These are phyloP conservation scores for Natator depressus DNA, from an alignment of 2,113 vertebrate genomes.

Conservation along the genomic window DNA sequence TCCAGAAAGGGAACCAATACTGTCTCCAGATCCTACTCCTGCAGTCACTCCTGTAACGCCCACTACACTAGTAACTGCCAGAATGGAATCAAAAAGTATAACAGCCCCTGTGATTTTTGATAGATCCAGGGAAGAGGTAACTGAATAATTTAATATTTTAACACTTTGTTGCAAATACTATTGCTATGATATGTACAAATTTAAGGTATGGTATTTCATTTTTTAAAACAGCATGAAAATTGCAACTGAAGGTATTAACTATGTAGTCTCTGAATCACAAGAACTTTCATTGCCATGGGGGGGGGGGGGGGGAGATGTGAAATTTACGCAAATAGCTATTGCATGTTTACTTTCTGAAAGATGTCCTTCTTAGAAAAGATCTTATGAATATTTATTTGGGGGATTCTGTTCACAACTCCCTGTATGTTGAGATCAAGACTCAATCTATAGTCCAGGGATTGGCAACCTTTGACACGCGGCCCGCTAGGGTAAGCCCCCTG, in stretches of 20 bases:
- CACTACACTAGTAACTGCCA: constrained; percentile 85
- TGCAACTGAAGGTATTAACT: background rate
- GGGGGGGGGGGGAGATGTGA: background rate
- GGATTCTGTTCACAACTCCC: background rate
- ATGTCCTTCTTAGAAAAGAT: background rate
- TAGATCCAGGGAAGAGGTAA: constrained; percentile 92
- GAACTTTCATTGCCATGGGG: background rate
- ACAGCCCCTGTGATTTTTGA: constrained; percentile 88
- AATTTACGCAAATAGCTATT: background rate
- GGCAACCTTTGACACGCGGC: too few relatives aligned
- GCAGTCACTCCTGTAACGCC: constrained; percentile 94
- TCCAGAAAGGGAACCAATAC: constrained; percentile 91
- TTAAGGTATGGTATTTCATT: background rate
- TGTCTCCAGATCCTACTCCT: constrained; percentile 93
- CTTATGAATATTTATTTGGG: background rate
- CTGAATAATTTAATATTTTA: background rate
- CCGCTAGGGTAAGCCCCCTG: too few relatives aligned
- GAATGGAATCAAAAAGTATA: constrained; percentile 81
- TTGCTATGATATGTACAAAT: background rate
- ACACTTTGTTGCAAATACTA: background rate
- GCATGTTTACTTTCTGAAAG: background rate
- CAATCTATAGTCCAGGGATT: background rate
- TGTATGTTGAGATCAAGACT: background rate
- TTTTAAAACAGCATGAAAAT: background rate
- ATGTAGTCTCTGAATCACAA: accelerated